phyloP scores from a whole-genome alignment of 2,113 vertebrate genomes.

The Aix galericulata region DNA sequence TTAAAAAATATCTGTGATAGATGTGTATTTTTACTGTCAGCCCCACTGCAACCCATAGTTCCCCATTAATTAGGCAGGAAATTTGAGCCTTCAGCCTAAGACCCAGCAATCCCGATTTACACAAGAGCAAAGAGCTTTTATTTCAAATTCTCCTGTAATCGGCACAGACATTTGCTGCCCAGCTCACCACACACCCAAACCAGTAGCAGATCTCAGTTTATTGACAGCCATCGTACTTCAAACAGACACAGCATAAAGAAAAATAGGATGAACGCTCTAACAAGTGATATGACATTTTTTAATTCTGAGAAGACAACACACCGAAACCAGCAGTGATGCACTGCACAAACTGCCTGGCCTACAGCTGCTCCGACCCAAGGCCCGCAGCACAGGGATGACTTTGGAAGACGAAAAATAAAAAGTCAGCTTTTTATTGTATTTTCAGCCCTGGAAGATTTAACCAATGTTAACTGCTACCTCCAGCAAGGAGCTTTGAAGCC shows the following conservation, averaged over 20 bases:
- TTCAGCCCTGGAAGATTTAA: background rate
- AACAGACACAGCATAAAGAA: background rate
- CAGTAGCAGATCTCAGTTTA: slow-evolving; percentile 21
- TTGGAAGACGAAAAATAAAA: background rate
- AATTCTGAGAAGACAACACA: background rate
- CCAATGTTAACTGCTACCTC: background rate
- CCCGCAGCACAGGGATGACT: background rate
- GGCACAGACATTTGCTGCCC: background rate
- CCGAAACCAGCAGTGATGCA: background rate
- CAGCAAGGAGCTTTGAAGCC: background rate
- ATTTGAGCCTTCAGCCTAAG: background rate
- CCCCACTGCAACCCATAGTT: background rate
- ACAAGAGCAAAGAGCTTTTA: background rate
- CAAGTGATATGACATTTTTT: fast-evolving
- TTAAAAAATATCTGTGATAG: background rate
- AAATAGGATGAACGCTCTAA: background rate
- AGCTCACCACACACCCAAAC: slow-evolving; percentile 2
- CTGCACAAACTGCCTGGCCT: background rate
- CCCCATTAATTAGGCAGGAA: background rate
- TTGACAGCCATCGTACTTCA: slow-evolving; percentile 21
- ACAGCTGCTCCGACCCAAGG: background rate
- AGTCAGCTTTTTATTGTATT: background rate
- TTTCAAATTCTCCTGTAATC: background rate
- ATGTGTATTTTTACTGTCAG: background rate
- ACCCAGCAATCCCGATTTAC: background rate